Evolutionary conservation across 1,140 invertebrate genomes (phyloP).

Genomic region (Drosophila mauritiana): DNA sequence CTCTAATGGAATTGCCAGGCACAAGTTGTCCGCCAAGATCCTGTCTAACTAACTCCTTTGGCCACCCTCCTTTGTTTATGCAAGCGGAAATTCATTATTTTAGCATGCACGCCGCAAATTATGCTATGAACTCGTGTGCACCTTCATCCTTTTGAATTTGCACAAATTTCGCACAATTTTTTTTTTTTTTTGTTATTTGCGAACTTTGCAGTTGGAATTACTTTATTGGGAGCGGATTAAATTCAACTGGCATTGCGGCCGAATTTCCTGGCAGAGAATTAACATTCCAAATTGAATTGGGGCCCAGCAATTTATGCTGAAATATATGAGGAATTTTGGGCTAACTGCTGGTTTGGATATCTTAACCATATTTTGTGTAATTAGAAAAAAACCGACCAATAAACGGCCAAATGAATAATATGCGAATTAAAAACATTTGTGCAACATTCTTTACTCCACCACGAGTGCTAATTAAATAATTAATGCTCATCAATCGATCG

Average conservation of each 20-base stretch:
- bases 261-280: slow-evolving; percentile 17
- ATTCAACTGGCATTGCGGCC: slow-evolving; percentile 16
- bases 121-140: slow-evolving; percentile 53
- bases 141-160: slow-evolving; percentile 8
- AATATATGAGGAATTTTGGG: not conserved
- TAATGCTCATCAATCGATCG: not conserved
- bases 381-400: too few relatives aligned
- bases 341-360: not conserved
- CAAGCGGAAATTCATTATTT: slow-evolving; percentile 78
- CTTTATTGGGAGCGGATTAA: slow-evolving; percentile 35
- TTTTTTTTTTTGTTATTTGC: not conserved
- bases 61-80: slow-evolving; percentile 54
- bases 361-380: too few relatives aligned
- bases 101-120: slow-evolving; percentile 67
- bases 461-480: not conserved
- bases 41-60: slow-evolving; percentile 17
- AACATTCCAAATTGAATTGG: slow-evolving; percentile 40
- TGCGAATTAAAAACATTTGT: too few relatives aligned
- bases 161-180: not conserved
- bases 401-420: too few relatives aligned
- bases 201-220: slow-evolving; percentile 20
- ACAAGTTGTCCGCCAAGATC: slow-evolving; percentile 24
- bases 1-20: slow-evolving; percentile 40
- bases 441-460: too few relatives aligned
- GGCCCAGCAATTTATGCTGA: not conserved